These are phyloP conservation scores for Drosophila imparisetae DNA, from an alignment of 2,888 invertebrate genomes.

Conservation along the genomic window DNA sequence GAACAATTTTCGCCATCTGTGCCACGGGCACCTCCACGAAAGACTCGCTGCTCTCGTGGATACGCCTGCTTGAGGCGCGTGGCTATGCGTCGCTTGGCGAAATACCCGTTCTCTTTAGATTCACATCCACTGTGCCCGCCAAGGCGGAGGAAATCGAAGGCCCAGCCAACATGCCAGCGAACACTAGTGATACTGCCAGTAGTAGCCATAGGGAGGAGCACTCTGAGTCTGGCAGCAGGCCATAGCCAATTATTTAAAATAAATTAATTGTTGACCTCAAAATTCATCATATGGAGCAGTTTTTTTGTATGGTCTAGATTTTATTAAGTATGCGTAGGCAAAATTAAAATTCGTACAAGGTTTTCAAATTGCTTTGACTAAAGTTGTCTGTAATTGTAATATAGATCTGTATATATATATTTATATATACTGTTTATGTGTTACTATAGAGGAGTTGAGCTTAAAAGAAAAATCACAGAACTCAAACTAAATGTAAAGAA, in stretches of 20 bases:
- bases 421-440: conserved; percentile 10
- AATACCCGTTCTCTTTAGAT: conserved; percentile 94
- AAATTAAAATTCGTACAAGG: conserved; percentile 42
- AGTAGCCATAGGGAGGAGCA: conserved; percentile 33
- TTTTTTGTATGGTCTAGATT: conserved; percentile 39
- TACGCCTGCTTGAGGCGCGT: conserved; percentile 91
- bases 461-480: conserved; percentile 79
- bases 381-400: conserved; percentile 12
- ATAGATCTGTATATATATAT: conserved; percentile 9
- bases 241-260: conserved; percentile 37
- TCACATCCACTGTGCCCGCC: conserved; percentile 86
- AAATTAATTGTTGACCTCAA: conserved; percentile 51
- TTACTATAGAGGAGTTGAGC: conserved; percentile 60
- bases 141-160: conserved; percentile 73
- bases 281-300: conserved; percentile 3
- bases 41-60: conserved; percentile 97
- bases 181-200: conserved; percentile 41
- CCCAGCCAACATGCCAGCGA: conserved; percentile 53
- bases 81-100: conserved; percentile 90
- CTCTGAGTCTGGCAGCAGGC: conserved; percentile 1
- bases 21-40: conserved; percentile 96
- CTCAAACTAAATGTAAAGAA: conserved; percentile 70
- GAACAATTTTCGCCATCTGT: conserved; percentile 93
- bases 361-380: conserved; percentile 44
- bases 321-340: conserved; percentile 42